A percentile compares a stretch with the other conserved stretches of the same genome.
Evolutionary conservation across 2,113 vertebrate genomes (phyloP).

Genomic region (Gadus macrocephalus): DNA sequence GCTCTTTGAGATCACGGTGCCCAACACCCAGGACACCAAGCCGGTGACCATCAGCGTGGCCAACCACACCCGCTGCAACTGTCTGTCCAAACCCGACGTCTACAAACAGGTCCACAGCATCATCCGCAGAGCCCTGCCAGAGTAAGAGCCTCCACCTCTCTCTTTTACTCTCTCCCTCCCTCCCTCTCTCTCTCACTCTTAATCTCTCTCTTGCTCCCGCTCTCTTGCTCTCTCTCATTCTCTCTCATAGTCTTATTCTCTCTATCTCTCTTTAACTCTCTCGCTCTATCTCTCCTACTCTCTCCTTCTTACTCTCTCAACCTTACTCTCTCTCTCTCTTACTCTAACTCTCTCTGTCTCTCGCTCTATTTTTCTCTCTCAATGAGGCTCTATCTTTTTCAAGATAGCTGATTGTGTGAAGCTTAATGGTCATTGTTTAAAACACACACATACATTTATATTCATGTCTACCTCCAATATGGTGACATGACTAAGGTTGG

Average conservation of each 20-base stretch:
- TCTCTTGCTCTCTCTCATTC: neutral
- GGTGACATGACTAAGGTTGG: too few species aligned
- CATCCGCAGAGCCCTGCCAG: conserved; percentile 88
- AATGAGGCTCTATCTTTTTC: too few species aligned
- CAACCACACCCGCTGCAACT: conserved; percentile 94
- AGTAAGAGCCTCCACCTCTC: conserved; percentile 74
- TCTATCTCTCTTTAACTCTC: too few species aligned
- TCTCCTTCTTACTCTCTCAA: neutral
- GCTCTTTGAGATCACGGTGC: conserved; percentile 96
- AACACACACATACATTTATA: neutral
- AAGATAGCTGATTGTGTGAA: too few species aligned
- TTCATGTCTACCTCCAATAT: too few species aligned
- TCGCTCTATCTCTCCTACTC: neutral
- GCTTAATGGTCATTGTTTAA: too few species aligned
- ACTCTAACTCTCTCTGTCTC: too few species aligned
- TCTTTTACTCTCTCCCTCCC: too few species aligned
- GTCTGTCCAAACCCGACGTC: conserved; percentile 92
- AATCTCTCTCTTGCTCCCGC: neutral
- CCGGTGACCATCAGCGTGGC: conserved; percentile 94
- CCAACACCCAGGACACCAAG: conserved; percentile 86
- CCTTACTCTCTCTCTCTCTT: neutral
- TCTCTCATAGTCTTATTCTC: neutral
- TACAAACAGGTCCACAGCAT: conserved; percentile 96
- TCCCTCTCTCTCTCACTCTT: neutral
- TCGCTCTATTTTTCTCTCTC: too few species aligned